Conservation (phyloP, 2,888 invertebrate genomes). For the Drosophila niveifrons region DNA sequence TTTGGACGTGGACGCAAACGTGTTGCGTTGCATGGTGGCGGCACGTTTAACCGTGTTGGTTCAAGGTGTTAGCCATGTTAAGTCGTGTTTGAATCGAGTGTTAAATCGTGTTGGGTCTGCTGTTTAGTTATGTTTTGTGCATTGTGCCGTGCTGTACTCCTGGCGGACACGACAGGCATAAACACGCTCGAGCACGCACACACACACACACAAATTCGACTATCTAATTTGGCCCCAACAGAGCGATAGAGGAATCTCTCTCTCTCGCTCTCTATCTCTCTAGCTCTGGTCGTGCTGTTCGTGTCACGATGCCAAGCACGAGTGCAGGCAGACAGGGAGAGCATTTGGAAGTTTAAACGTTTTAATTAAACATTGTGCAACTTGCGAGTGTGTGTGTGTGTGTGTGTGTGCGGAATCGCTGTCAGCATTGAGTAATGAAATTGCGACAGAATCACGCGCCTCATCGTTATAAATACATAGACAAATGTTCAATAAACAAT, state of each 20-base stretch:
- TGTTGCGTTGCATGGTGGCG: conserved; percentile 7
- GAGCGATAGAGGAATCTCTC: background rate
- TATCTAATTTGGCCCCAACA: conserved; percentile 1
- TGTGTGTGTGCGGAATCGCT: conserved; percentile 19
- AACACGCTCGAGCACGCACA: conserved; percentile 21
- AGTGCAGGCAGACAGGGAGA: too few species aligned
- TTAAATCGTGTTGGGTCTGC: conserved; percentile 22
- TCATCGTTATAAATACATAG: conserved; percentile 64
- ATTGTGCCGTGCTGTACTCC: conserved; percentile 9
- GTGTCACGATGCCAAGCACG: background rate
- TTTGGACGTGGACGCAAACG: conserved; percentile 13
- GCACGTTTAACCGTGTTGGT: conserved; percentile 12
- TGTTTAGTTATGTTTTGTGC: conserved; percentile 14
- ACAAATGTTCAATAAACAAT: conserved; percentile 67
- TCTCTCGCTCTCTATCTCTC: background rate
- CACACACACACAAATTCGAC: conserved; percentile 3
- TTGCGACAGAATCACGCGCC: conserved; percentile 57
- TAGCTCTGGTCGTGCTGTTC: conserved; percentile 2
- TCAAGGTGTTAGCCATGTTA: conserved; percentile 14
- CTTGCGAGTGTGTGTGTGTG: background rate
- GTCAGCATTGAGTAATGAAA: conserved; percentile 62
- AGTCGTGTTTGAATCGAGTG: conserved; percentile 22
- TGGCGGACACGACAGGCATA: conserved; percentile 14
- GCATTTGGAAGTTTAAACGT: conserved; percentile 30
- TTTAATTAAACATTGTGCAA: conserved; percentile 53